These are phyloP conservation scores for Amblyjoppa proteus DNA, from an alignment of 2,888 invertebrate species.

Conservation along the genomic window DNA sequence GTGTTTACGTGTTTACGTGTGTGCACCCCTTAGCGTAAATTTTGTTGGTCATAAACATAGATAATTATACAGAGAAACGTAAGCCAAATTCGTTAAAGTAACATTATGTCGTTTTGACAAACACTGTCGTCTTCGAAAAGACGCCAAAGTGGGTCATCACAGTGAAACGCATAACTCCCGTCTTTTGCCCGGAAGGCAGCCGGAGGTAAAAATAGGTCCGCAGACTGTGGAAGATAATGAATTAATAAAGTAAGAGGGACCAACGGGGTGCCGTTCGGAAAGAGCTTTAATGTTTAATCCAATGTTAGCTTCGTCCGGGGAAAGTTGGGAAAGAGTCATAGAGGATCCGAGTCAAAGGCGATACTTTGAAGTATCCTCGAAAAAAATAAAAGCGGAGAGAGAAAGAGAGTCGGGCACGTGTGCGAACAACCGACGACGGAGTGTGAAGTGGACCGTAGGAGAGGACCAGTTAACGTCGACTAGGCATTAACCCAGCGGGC, in stretches of 20 bases:
- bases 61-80: too few relatives aligned
- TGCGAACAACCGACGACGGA: conserved; percentile 8
- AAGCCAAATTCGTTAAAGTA: not conserved
- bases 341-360: not conserved
- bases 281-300: conserved; percentile 7
- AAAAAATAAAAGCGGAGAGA: not conserved
- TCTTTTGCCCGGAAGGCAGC: too few relatives aligned
- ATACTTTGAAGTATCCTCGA: conserved; percentile 39
- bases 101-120: not conserved
- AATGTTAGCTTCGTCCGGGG: not conserved
- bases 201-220: not conserved
- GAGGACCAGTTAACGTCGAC: conserved; percentile 18
- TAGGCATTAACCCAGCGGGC: conserved; percentile 33
- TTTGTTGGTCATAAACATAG: too few relatives aligned
- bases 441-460: not conserved
- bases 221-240: not conserved
- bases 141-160: too few relatives aligned
- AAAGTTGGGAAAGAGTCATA: not conserved
- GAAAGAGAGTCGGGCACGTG: not conserved
- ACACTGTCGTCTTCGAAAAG: not conserved
- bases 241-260: not conserved
- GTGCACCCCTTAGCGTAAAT: too few relatives aligned
- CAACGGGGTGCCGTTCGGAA: not conserved
- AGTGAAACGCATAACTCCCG: too few relatives aligned
- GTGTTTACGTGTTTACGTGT: too few relatives aligned